Evolutionary conservation across 2,113 vertebrate genomes (phyloP).

Genomic region (Athene cunicularia): DNA sequence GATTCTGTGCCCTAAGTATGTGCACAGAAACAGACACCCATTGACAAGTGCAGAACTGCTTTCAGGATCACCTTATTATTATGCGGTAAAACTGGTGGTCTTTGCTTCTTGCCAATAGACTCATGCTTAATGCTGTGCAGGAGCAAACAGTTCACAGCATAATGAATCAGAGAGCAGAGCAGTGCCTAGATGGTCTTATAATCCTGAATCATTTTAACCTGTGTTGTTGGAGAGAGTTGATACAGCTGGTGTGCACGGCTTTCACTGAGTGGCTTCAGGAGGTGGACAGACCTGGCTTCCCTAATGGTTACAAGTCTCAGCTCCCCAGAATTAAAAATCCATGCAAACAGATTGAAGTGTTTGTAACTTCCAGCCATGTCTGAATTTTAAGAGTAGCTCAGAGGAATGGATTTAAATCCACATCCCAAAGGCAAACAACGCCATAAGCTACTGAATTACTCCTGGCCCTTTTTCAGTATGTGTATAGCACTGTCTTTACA

Average conservation of each 20-base stretch:
- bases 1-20: neutral
- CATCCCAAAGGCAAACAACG: neutral
- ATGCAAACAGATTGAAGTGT: neutral
- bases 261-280: neutral
- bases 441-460: neutral
- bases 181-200: neutral
- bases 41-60: neutral
- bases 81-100: neutral
- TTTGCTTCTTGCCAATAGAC: neutral
- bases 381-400: constrained; percentile 17
- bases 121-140: neutral
- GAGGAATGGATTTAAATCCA: constrained; percentile 11
- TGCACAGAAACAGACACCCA: neutral
- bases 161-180: neutral
- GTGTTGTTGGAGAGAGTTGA: neutral
- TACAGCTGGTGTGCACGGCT: neutral
- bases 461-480: neutral
- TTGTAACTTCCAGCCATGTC: neutral
- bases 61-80: neutral
- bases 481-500: neutral
- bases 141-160: neutral
- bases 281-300: neutral
- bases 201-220: neutral
- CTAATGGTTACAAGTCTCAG: neutral
- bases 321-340: neutral